Percentiles rank a stretch among this genome's conserved stretches.
Evolutionary conservation across 2,113 vertebrate genomes (phyloP).

Genomic region (Peromyscus polionotus): DNA sequence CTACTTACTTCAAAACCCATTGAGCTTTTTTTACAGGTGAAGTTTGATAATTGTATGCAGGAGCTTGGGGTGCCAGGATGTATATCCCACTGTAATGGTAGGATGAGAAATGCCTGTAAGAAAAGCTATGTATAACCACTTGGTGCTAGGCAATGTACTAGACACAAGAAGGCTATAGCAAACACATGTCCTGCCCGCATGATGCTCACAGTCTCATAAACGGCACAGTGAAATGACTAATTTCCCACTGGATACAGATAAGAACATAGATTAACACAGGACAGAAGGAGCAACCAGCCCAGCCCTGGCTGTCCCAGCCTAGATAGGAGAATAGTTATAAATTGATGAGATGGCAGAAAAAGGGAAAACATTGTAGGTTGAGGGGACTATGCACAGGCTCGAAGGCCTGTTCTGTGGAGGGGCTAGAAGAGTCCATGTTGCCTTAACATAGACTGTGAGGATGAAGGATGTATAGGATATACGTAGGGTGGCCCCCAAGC

Average conservation of each 20-base stretch:
- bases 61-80: background rate
- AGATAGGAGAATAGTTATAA: background rate
- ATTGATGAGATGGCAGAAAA: background rate
- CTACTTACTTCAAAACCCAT: constrained; percentile 17
- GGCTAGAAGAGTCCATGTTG: background rate
- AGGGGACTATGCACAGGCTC: background rate
- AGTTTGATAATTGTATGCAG: background rate
- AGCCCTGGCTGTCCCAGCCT: background rate
- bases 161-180: background rate
- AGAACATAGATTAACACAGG: background rate
- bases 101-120: background rate
- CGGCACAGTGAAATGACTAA: background rate
- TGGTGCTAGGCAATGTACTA: background rate
- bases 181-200: background rate
- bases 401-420: background rate
- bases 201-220: background rate
- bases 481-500: background rate
- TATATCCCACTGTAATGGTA: background rate
- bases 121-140: background rate
- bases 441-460: background rate
- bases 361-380: background rate
- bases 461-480: background rate
- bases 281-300: background rate
- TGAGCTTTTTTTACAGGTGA: background rate
- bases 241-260: background rate